These are phyloP conservation scores for Motacilla tschutschensis DNA, from an alignment of 2,113 vertebrate species.

Conservation along the genomic window DNA sequence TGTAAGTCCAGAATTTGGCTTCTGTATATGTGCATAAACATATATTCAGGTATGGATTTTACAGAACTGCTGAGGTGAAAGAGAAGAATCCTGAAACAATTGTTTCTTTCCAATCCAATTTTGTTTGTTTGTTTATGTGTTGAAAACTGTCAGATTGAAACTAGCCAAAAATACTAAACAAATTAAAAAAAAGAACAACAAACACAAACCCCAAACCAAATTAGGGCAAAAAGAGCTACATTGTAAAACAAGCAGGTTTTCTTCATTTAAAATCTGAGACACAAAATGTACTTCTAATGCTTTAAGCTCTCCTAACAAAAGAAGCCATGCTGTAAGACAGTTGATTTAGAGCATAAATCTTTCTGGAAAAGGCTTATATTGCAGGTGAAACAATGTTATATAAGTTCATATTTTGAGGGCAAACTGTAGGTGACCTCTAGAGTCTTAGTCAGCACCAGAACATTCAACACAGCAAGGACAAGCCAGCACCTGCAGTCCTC, in stretches of 20 bases:
- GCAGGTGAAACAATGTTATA: constrained; percentile 41
- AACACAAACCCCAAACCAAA: background rate
- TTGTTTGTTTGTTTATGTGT: background rate
- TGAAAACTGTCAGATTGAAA: background rate
- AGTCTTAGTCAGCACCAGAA: constrained; percentile 45
- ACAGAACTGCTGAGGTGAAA: background rate
- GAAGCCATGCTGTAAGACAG: background rate
- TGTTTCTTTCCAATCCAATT: background rate
- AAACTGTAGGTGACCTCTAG: constrained; percentile 18
- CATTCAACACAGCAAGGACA: background rate
- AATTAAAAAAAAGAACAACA: background rate
- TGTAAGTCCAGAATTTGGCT: background rate
- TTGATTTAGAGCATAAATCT: constrained; percentile 32
- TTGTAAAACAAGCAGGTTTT: background rate
- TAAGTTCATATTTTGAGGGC: constrained; percentile 6
- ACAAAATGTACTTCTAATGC: background rate
- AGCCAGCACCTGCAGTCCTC: constrained; percentile 21
- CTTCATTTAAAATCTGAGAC: background rate
- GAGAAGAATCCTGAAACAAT: background rate
- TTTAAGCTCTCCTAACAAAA: background rate
- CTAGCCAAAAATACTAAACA: background rate
- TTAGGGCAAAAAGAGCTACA: background rate
- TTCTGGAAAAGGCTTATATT: constrained; percentile 21
- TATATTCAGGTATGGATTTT: background rate
- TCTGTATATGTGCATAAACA: background rate